Conservation (phyloP, 2,888 invertebrate species). For the Epirrhoe tristata region DNA sequence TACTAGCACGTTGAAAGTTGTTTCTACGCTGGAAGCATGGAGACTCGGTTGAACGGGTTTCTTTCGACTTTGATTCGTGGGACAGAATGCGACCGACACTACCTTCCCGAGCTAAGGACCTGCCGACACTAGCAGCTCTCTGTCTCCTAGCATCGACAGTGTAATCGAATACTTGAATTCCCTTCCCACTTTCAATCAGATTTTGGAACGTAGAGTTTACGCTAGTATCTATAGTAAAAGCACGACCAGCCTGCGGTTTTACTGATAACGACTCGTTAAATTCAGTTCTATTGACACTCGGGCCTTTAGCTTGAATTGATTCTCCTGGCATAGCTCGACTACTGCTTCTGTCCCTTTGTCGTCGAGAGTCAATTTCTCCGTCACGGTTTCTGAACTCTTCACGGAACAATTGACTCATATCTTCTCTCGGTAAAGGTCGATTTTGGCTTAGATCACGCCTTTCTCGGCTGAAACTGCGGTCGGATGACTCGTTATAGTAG, state of each 20-base stretch:
- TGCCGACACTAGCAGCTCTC: constrained; percentile 75
- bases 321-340: constrained; percentile 42
- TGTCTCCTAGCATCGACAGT: constrained; percentile 63
- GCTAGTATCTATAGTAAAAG: constrained; percentile 75
- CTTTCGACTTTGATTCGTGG: not conserved
- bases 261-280: constrained; percentile 56
- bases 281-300: constrained; percentile 48
- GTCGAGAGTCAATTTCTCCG: constrained; percentile 46
- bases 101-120: constrained; percentile 53
- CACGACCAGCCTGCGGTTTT: constrained; percentile 57
- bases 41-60: constrained; percentile 17
- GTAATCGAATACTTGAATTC: constrained; percentile 51
- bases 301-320: constrained; percentile 41
- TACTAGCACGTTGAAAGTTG: constrained; percentile 62
- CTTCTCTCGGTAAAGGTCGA: constrained; percentile 40
- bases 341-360: constrained; percentile 56
- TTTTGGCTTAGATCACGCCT: constrained; percentile 31
- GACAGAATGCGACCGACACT: constrained; percentile 41
- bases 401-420: constrained; percentile 42
- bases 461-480: constrained; percentile 39
- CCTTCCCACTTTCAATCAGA: constrained; percentile 51
- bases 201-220: constrained; percentile 70
- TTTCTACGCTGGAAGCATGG: constrained; percentile 65
- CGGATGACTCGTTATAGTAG: constrained; percentile 37
- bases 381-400: constrained; percentile 51